phyloP scores from a whole-genome alignment of 1,140 invertebrate genomes.

The Euwallacea fornicatus region DNA sequence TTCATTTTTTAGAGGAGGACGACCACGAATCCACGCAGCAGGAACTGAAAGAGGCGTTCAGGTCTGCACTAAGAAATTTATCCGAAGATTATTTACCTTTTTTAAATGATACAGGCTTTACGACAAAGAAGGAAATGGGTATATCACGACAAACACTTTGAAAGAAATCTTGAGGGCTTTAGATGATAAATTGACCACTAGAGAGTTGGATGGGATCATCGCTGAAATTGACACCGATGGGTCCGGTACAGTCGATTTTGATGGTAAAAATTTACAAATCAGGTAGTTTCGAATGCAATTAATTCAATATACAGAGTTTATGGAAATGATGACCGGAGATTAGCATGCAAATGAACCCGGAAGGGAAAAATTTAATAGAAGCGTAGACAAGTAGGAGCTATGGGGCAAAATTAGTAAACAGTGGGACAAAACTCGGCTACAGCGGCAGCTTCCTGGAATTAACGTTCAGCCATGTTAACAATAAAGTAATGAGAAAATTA shows the following conservation, averaged over 20 bases:
- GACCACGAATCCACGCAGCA: constrained; percentile 91
- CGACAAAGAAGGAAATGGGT: constrained; percentile 77
- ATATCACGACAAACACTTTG: constrained; percentile 90
- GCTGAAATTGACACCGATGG: constrained; percentile 96
- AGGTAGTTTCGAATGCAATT: neutral
- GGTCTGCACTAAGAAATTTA: constrained; percentile 52
- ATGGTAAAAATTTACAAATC: constrained; percentile 59
- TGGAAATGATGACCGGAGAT: constrained; percentile 86
- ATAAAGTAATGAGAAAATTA: too few relatives aligned
- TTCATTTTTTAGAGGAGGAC: constrained; percentile 87
- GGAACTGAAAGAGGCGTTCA: constrained; percentile 92
- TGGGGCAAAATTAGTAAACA: too few relatives aligned
- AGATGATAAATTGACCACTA: constrained; percentile 88
- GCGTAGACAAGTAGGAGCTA: too few relatives aligned
- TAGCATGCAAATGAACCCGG: constrained; percentile 48
- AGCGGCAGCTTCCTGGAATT: too few relatives aligned
- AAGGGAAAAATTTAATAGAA: too few relatives aligned
- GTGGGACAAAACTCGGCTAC: too few relatives aligned
- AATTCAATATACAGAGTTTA: constrained; percentile 65
- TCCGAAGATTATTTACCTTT: neutral
- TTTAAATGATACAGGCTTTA: constrained; percentile 37
- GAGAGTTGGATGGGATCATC: constrained; percentile 93
- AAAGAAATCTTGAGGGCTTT: constrained; percentile 89
- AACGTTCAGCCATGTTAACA: too few relatives aligned
- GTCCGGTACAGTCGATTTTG: constrained; percentile 81